A percentile compares a stretch with the other conserved stretches of the same genome.
Conservation (phyloP, 2,113 vertebrate genomes). For the Cyanoliseus patagonus region DNA sequence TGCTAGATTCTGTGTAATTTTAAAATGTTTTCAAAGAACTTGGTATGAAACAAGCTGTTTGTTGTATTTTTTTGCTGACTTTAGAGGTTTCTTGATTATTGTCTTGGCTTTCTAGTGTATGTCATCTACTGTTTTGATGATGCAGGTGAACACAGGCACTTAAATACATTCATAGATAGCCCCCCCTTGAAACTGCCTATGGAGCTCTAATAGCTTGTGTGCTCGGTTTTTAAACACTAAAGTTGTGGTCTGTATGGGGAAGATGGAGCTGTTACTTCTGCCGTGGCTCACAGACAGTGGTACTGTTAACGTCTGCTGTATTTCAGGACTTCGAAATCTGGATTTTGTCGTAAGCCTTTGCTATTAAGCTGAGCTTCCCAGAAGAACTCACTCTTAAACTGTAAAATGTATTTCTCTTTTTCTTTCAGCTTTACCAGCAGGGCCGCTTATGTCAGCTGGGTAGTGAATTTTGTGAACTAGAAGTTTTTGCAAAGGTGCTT, state of each 20-base stretch:
- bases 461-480: conserved; percentile 98
- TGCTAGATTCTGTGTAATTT: not conserved
- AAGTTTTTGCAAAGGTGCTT: conserved; percentile 98
- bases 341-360: not conserved
- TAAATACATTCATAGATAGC: not conserved
- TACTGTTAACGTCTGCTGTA: not conserved
- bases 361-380: not conserved
- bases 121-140: not conserved
- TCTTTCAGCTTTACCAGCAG: conserved; percentile 95
- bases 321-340: not conserved
- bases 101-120: not conserved
- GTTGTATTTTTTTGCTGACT: not conserved
- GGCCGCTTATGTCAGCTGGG: conserved; percentile 97
- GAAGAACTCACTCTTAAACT: not conserved
- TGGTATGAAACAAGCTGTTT: not conserved
- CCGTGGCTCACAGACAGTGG: not conserved
- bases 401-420: not conserved
- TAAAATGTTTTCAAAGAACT: not conserved
- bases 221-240: not conserved
- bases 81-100: rapidly evolving
- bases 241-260: not conserved
- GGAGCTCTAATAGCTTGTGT: not conserved
- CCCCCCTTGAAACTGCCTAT: rapidly evolving
- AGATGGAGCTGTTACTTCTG: not conserved
- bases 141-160: not conserved